Conservation (phyloP, 2,113 vertebrate genomes). For the Halichoeres trimaculatus region DNA sequence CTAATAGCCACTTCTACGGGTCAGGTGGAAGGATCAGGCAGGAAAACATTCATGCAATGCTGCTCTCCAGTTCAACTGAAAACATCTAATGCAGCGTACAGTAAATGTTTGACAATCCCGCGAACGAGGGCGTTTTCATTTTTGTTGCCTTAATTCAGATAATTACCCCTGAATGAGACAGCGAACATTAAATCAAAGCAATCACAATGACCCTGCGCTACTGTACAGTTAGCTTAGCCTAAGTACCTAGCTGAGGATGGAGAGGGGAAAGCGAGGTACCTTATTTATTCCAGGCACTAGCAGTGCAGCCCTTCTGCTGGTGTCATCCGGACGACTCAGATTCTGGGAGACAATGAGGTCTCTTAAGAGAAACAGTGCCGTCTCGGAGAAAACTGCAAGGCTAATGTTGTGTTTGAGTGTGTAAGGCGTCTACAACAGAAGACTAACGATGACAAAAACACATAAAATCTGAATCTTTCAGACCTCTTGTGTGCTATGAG, state of each 20-base stretch:
- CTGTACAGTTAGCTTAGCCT: conserved; percentile 58
- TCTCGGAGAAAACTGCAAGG: not conserved
- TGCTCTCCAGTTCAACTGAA: conserved; percentile 11
- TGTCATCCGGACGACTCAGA: conserved; percentile 45
- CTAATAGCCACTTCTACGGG: conserved; percentile 50
- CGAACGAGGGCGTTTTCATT: not conserved
- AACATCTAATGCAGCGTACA: not conserved
- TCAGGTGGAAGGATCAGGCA: conserved; percentile 55
- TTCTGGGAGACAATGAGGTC: not conserved
- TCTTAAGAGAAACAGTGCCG: not conserved
- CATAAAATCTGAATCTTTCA: conserved; percentile 55
- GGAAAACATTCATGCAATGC: conserved; percentile 32
- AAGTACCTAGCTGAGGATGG: conserved; percentile 43
- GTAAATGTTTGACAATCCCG: not conserved
- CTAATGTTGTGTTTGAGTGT: conserved; percentile 1
- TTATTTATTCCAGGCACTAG: conserved; percentile 62
- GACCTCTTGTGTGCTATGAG: conserved; percentile 57
- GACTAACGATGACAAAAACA: conserved; percentile 28
- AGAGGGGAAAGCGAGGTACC: conserved; percentile 37
- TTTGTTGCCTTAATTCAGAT: not conserved
- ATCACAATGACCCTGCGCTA: conserved; percentile 32
- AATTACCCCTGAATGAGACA: not conserved
- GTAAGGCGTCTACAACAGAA: conserved; percentile 23
- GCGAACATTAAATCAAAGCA: not conserved
- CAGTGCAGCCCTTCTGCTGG: conserved; percentile 45